A percentile compares a stretch with the other conserved stretches of the same genome.
These are phyloP conservation scores for Etheostoma perlongum DNA, from an alignment of 2,797 vertebrate species.

Conservation along the genomic window DNA sequence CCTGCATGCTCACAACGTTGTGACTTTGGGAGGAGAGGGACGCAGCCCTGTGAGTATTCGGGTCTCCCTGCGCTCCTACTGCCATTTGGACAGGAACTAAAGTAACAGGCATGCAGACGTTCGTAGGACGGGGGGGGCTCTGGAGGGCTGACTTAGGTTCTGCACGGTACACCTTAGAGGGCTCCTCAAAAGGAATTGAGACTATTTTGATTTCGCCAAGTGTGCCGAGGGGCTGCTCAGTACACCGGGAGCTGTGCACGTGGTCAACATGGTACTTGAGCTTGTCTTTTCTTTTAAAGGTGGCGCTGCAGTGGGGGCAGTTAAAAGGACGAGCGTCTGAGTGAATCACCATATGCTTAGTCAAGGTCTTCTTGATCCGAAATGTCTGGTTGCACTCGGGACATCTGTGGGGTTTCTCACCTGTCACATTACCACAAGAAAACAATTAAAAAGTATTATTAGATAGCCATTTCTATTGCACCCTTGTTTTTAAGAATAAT, in stretches of 20 bases:
- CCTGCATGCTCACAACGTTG: slow-evolving; percentile 70
- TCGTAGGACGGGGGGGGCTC: slow-evolving; percentile 79
- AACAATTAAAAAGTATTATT: not conserved
- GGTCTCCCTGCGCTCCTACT: slow-evolving; percentile 56
- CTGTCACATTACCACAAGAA: slow-evolving; percentile 74
- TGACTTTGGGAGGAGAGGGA: slow-evolving; percentile 74
- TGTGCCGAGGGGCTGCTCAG: slow-evolving; percentile 77
- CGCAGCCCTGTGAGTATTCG: slow-evolving; percentile 76
- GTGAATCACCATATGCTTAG: slow-evolving; percentile 99
- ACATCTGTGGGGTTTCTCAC: slow-evolving; percentile 97
- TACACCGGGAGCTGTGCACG: slow-evolving; percentile 89
- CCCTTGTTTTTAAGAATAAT: not conserved
- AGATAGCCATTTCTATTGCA: no score
- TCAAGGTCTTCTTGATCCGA: slow-evolving; percentile 98
- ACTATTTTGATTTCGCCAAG: slow-evolving; percentile 83
- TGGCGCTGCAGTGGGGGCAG: slow-evolving; percentile 95
- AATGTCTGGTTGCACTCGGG: slow-evolving; percentile 96
- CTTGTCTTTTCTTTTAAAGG: slow-evolving; percentile 98
- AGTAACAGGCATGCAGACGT: slow-evolving; percentile 84
- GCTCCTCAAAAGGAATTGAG: slow-evolving; percentile 82
- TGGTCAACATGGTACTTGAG: slow-evolving; percentile 98
- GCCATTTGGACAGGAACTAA: slow-evolving; percentile 81
- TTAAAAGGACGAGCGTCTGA: slow-evolving; percentile 97
- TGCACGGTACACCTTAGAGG: slow-evolving; percentile 64
- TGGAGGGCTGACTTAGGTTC: slow-evolving; percentile 74